Conservation (phyloP, 1,140 invertebrate species). For the Pseudomyrmex pallidus region DNA sequence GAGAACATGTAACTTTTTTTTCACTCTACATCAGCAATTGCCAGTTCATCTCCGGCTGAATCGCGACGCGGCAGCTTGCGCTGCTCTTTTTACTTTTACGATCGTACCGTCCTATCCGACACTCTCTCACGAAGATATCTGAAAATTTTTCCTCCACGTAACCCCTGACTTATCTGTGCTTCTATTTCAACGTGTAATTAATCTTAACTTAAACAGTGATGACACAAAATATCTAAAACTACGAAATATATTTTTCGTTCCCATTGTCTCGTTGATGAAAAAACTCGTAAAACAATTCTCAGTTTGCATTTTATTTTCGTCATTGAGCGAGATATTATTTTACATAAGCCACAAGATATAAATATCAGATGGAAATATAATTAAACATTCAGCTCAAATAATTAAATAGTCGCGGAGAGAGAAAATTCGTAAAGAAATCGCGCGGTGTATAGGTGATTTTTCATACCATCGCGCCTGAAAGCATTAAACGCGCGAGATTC, state of each 20-base stretch:
- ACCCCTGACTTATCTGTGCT: neutral
- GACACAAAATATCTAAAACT: neutral
- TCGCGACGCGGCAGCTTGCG: conserved; percentile 54
- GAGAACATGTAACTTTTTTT: conserved; percentile 45
- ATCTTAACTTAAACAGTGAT: conserved; percentile 1
- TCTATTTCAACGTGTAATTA: conserved; percentile 22
- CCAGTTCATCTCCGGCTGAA: conserved; percentile 50
- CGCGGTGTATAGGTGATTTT: conserved; percentile 42
- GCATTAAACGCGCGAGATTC: conserved; percentile 44
- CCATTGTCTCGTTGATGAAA: too few species aligned
- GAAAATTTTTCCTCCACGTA: neutral
- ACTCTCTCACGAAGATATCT: conserved; percentile 17
- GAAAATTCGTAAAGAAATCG: neutral
- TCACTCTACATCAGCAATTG: conserved; percentile 50
- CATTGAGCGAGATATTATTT: neutral
- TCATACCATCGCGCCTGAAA: conserved; percentile 40
- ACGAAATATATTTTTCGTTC: too few species aligned
- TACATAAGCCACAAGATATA: conserved; percentile 3
- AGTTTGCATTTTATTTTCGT: neutral
- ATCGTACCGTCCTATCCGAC: conserved; percentile 40
- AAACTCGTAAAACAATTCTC: too few species aligned
- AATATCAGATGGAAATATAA: neutral
- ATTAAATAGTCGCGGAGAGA: conserved; percentile 1
- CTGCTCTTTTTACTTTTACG: conserved; percentile 57
- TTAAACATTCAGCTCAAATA: conserved; percentile 13